A percentile compares a stretch with the other conserved stretches of the same genome.
These are phyloP conservation scores for Lasiurus borealis DNA, from an alignment of 2,113 vertebrate species.

Conservation along the genomic window DNA sequence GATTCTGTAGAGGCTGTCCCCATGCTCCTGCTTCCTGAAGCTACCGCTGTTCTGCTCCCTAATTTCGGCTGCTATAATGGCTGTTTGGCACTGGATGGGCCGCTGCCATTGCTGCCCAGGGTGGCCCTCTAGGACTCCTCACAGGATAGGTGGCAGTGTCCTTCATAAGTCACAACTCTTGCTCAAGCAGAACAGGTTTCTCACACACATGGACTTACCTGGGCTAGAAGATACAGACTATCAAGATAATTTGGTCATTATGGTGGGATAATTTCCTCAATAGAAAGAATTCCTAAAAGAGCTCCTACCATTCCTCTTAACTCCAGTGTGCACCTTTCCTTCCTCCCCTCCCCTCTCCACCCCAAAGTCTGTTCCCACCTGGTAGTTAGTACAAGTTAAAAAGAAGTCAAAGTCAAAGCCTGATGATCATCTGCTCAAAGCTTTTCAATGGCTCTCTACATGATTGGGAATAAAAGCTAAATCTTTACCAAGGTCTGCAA, in stretches of 20 bases:
- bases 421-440: not conserved
- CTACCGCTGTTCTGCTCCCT: too few species aligned
- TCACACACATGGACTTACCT: not conserved
- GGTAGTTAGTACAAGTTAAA: not conserved
- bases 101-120: not conserved
- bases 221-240: not conserved
- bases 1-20: not conserved
- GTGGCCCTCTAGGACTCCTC: not conserved
- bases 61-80: fast-evolving
- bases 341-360: not conserved
- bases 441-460: not conserved
- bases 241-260: not conserved
- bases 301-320: not conserved
- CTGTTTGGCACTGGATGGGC: fast-evolving
- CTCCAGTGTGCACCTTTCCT: not conserved
- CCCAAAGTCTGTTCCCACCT: not conserved
- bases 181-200: not conserved
- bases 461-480: not conserved
- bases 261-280: not conserved
- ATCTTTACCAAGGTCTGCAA: not conserved
- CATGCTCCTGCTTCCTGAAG: not conserved
- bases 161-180: not conserved
- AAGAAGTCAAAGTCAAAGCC: not conserved
- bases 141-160: not conserved
- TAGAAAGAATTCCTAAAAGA: not conserved